Evolutionary conservation across 2,113 vertebrate genomes (phyloP).

Genomic region (Ptilorrhoa leucosticta): DNA sequence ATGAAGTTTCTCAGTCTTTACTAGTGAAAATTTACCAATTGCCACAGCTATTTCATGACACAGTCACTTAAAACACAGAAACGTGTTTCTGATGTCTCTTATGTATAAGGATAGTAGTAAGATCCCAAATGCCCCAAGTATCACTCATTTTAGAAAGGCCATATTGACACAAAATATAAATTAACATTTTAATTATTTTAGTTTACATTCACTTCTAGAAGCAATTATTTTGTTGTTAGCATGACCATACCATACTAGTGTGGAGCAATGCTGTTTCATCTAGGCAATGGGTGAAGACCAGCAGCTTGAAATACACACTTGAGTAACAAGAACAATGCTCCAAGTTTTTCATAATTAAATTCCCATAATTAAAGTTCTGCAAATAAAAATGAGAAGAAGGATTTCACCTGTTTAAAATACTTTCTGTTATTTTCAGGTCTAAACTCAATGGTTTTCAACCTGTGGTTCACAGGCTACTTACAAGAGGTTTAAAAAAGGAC

Average conservation of each 20-base stretch:
- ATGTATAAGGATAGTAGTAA: neutral
- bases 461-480: neutral
- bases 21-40: neutral
- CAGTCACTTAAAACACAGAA: neutral
- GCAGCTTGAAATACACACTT: neutral
- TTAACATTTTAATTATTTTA: neutral
- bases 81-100: neutral
- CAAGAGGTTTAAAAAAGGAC: neutral
- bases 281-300: neutral
- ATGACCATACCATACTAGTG: neutral
- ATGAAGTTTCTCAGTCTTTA: neutral
- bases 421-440: neutral
- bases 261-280: neutral
- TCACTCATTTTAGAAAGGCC: neutral
- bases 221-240: neutral
- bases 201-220: neutral
- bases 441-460: neutral
- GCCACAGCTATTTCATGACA: neutral
- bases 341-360: neutral
- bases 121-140: neutral
- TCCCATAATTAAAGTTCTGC: neutral
- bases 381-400: neutral
- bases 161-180: neutral
- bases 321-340: neutral
- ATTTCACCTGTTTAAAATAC: neutral